phyloP scores from a whole-genome alignment of 2,888 invertebrate species.

The Pandemis heparana region DNA sequence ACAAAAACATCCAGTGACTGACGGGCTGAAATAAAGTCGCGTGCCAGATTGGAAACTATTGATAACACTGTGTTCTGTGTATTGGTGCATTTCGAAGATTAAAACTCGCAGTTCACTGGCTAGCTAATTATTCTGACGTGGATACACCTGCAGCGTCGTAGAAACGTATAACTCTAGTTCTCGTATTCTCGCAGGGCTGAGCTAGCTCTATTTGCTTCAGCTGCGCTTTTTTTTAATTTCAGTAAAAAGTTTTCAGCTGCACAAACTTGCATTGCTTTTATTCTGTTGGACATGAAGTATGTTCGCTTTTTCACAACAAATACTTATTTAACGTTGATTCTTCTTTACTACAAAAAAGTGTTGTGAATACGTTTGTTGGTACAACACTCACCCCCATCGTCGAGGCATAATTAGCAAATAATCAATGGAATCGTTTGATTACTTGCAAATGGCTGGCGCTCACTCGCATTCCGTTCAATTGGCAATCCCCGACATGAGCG shows the following conservation, averaged over 20 bases:
- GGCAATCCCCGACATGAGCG: slow-evolving; percentile 75
- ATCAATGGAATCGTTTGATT: slow-evolving; percentile 66
- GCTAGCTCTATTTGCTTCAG: slow-evolving; percentile 23
- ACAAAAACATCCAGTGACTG: slow-evolving; percentile 60
- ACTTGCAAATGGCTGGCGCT: slow-evolving; percentile 63
- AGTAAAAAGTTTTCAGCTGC: slow-evolving; percentile 22
- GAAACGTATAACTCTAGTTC: slow-evolving; percentile 53
- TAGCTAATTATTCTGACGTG: slow-evolving; percentile 72
- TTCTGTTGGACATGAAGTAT: not conserved
- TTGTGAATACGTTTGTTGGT: not conserved
- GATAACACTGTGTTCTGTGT: slow-evolving; percentile 40
- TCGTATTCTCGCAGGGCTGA: slow-evolving; percentile 63
- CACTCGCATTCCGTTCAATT: slow-evolving; percentile 68
- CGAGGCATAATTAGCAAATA: slow-evolving; percentile 65
- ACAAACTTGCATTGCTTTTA: slow-evolving; percentile 1
- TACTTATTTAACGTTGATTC: not conserved
- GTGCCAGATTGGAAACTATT: slow-evolving; percentile 65
- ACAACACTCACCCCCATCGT: not conserved
- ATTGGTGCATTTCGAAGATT: slow-evolving; percentile 55
- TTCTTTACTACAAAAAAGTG: no score
- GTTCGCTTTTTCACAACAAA: not conserved
- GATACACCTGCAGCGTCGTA: slow-evolving; percentile 70
- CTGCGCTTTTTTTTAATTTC: slow-evolving; percentile 26
- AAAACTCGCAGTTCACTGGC: slow-evolving; percentile 63
- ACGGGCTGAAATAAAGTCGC: slow-evolving; percentile 53